phyloP scores from a whole-genome alignment of 2,888 invertebrate species.

The Elegia similella region DNA sequence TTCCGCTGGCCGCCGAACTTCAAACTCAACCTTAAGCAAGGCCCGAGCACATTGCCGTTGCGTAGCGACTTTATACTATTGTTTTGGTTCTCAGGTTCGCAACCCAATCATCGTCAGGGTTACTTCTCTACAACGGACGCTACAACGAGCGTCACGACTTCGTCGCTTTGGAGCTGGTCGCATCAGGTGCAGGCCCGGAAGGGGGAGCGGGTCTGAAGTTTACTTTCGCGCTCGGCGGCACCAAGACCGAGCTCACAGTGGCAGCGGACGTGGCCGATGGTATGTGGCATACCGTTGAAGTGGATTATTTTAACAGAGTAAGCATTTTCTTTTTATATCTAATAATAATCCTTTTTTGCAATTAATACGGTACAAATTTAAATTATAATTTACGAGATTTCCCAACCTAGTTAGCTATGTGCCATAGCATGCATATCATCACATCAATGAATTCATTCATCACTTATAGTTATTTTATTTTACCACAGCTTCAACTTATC shows the following conservation, averaged over 20 bases:
- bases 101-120: constrained; percentile 90
- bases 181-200: constrained; percentile 70
- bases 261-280: constrained; percentile 92
- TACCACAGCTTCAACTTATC: too few relatives aligned
- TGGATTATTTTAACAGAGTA: constrained; percentile 92
- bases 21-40: too few relatives aligned
- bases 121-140: constrained; percentile 96
- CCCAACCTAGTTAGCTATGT: too few relatives aligned
- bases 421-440: too few relatives aligned
- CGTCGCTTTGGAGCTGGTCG: constrained; percentile 91
- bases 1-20: too few relatives aligned
- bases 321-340: constrained; percentile 26
- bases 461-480: too few relatives aligned
- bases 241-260: constrained; percentile 85
- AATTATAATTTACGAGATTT: too few relatives aligned
- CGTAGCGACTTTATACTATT: neutral
- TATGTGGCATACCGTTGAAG: constrained; percentile 92
- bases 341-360: too few relatives aligned
- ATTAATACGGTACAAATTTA: too few relatives aligned
- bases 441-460: too few relatives aligned
- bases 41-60: too few relatives aligned
- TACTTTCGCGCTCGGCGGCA: constrained; percentile 93
- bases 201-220: constrained; percentile 86
- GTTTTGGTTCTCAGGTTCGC: constrained; percentile 84
- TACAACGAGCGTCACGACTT: constrained; percentile 98